These are phyloP conservation scores for Tridacna gigas DNA, from an alignment of 2,888 invertebrate genomes.

Conservation along the genomic window DNA sequence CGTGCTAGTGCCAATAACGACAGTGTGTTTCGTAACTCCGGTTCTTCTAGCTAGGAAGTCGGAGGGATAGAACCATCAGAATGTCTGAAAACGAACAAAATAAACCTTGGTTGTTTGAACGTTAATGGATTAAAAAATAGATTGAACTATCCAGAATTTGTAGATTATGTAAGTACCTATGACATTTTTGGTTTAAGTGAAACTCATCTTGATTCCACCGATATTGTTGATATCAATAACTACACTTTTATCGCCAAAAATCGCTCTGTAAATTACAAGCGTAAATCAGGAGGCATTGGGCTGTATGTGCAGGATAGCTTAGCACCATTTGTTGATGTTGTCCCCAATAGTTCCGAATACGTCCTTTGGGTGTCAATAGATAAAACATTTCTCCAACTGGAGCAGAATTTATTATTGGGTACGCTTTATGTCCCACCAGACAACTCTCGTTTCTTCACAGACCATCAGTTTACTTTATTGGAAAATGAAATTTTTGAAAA, in stretches of 20 bases:
- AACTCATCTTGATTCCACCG: not conserved
- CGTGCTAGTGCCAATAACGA: no score
- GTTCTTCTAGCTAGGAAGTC: no score
- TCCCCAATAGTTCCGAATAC: not conserved
- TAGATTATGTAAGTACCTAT: not conserved
- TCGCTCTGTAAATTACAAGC: not conserved
- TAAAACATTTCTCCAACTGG: not conserved
- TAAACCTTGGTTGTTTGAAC: not conserved
- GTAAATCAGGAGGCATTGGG: conserved; percentile 2
- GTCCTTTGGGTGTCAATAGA: not conserved
- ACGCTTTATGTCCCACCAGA: not conserved
- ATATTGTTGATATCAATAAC: not conserved
- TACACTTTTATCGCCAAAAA: not conserved
- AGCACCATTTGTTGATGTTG: not conserved
- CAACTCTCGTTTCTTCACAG: not conserved
- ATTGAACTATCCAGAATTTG: not conserved
- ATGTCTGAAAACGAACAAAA: no score
- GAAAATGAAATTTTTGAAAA: not conserved
- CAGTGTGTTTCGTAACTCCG: no score
- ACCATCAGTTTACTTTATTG: not conserved
- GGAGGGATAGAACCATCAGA: no score
- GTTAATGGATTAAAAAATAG: not conserved
- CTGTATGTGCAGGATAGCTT: not conserved
- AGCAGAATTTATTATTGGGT: not conserved
- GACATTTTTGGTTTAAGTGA: not conserved